phyloP scores from a whole-genome alignment of 2,797 vertebrate species.

The Anabacerthia variegaticeps region DNA sequence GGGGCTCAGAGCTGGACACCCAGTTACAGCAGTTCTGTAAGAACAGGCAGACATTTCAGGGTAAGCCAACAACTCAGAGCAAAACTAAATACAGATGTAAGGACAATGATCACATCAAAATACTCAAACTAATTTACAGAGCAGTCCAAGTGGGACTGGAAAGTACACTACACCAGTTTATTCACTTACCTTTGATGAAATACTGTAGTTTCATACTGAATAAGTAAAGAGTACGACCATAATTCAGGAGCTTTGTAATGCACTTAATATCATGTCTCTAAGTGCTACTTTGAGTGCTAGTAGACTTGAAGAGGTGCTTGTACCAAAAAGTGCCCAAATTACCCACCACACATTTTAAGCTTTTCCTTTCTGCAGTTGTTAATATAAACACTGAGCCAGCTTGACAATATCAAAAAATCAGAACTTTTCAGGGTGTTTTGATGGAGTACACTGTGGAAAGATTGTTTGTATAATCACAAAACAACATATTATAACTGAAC shows the following conservation, averaged over 20 bases:
- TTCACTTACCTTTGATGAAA: accelerated
- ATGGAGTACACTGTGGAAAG: not conserved
- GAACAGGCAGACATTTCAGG: conserved; percentile 26
- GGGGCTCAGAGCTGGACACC: conserved; percentile 93
- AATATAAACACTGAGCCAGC: not conserved
- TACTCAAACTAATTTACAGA: not conserved
- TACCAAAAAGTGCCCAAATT: not conserved
- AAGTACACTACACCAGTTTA: not conserved
- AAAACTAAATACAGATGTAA: not conserved
- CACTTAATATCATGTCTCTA: not conserved
- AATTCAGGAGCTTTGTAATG: not conserved
- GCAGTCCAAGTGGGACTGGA: not conserved
- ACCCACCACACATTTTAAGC: not conserved
- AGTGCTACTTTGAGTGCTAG: not conserved
- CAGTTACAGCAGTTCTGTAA: conserved; percentile 94
- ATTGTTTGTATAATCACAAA: not conserved
- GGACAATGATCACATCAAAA: not conserved
- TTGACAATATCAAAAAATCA: not conserved
- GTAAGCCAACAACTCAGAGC: conserved; percentile 14
- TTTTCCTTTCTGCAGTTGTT: not conserved
- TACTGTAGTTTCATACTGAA: not conserved
- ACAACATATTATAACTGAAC: not conserved
- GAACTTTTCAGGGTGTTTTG: not conserved
- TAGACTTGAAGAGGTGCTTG: not conserved
- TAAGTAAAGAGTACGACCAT: not conserved